These are phyloP conservation scores for Cryptocheilus praepositus DNA, from an alignment of 2,888 invertebrate species.

Conservation along the genomic window DNA sequence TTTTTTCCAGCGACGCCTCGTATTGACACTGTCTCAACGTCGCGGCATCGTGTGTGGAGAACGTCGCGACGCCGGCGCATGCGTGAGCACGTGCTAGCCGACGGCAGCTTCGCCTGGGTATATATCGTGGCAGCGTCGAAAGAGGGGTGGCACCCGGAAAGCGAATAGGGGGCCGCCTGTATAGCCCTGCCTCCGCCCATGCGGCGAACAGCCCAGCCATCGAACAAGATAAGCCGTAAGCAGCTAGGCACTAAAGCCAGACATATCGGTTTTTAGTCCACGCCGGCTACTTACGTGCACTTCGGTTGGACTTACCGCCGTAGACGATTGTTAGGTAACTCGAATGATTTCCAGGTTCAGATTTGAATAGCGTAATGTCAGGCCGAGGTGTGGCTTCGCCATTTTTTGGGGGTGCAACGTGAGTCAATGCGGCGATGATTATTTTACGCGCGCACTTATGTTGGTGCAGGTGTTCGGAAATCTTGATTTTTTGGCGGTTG, in stretches of 20 bases:
- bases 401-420: too few relatives aligned
- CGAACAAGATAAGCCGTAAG: conserved; percentile 50
- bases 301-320: not conserved
- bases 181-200: conserved; percentile 71
- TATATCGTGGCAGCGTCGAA: conserved; percentile 51
- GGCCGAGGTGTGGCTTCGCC: too few relatives aligned
- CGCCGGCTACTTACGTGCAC: not conserved
- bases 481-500: too few relatives aligned
- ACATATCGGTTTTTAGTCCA: conserved; percentile 14
- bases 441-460: too few relatives aligned
- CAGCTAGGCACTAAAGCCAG: conserved; percentile 46
- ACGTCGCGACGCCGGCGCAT: conserved; percentile 47
- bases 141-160: conserved; percentile 69
- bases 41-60: conserved; percentile 46
- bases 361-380: too few relatives aligned
- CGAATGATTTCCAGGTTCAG: too few relatives aligned
- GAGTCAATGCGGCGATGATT: too few relatives aligned
- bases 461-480: too few relatives aligned
- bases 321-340: too few relatives aligned
- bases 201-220: conserved; percentile 52
- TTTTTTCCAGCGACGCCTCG: not conserved
- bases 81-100: conserved; percentile 58
- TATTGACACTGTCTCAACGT: conserved; percentile 3
- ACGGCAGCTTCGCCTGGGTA: conserved; percentile 47
- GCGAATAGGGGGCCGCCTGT: conserved; percentile 69